Base-by-base conservation (phyloP, 2,888 invertebrate genomes). In the Phaonia tiefii region DNA sequence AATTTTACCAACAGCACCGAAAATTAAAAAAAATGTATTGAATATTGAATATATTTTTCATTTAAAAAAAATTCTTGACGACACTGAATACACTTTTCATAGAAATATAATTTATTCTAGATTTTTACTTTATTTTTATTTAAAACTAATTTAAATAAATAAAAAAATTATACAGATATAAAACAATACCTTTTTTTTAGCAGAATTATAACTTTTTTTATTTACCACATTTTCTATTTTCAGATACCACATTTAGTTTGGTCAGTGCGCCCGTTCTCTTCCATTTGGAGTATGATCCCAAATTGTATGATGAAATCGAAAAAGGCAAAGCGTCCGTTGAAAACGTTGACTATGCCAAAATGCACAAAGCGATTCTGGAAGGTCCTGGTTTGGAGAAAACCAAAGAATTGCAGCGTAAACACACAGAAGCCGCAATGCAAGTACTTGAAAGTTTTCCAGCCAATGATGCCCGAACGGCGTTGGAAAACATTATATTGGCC, bases 221-320 rank as follows among this genome's bases (percentile, higher is more conserved):
- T 15, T 25, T n/a, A 4, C 17, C 11, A 17, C 10, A 26, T 54
- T 42, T 63, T 17, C 20, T 60, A 20, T 4, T 75, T 80, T n/a
- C 1, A 86, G 88, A 89, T 63, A 80, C 84, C 0, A 87, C 90
- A 73, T 90, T 90, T 81, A 87, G 91, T 89, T 90, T 97, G 85
- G 94, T 96, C 1, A 95, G 95, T 86, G 96, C 96, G 2, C 97
- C 97, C 0, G 94, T 97, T 2, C 92, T 97, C 86, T 96, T 96
- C 83, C 96, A 96, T 75, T 91, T 97, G 51, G 94, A 95, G 87
- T 92, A 95, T 76, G 94, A 95, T 87, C 94, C 95, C 2, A 90
- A 92, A 5, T 90, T 96, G 82, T 95, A 95, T 85, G 89, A 91
- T 1, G 87, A 90, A 84, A 87, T 91, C 15, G 90, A 91, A 83